Conservation (phyloP, 37 sponge, comb jelly and placozoan genomes). For the Cladorhizidae sp. region DNA sequence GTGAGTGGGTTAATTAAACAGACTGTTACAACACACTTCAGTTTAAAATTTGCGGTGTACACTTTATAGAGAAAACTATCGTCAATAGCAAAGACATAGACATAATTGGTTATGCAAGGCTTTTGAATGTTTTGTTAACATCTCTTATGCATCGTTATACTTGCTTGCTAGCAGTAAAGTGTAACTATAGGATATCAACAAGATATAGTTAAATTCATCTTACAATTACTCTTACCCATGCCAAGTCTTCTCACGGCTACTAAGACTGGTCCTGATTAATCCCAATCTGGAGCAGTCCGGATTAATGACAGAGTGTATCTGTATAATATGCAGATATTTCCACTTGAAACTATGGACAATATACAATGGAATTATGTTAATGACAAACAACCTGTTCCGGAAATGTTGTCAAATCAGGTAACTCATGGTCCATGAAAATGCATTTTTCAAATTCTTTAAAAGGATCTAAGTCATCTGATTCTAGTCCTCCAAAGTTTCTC, state of each 20-base stretch:
- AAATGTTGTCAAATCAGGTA: conserved; percentile 2
- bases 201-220: no score
- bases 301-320: conserved; percentile 20
- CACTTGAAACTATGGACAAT: neutral
- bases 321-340: neutral
- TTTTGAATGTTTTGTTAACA: no score
- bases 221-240: no score
- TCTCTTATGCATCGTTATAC: no score
- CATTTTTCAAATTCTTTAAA: conserved; percentile 17
- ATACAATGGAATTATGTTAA: neutral
- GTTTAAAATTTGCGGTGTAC: no score
- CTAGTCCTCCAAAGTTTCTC: conserved; percentile 90
- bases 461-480: conserved; percentile 26
- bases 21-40: no score
- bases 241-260: conserved; percentile 59
- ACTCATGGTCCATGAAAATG: neutral
- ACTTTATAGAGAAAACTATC: no score
- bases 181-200: no score
- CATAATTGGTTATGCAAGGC: no score
- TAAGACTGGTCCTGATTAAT: conserved; percentile 75
- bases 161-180: no score
- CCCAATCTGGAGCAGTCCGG: conserved; percentile 73
- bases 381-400: conserved; percentile 20
- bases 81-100: no score
- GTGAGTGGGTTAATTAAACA: no score